Evolutionary conservation across 2,888 invertebrate species (phyloP), one percentile per base, ranked within the genome.

Genomic region (Drosophila nigricruria): DNA sequence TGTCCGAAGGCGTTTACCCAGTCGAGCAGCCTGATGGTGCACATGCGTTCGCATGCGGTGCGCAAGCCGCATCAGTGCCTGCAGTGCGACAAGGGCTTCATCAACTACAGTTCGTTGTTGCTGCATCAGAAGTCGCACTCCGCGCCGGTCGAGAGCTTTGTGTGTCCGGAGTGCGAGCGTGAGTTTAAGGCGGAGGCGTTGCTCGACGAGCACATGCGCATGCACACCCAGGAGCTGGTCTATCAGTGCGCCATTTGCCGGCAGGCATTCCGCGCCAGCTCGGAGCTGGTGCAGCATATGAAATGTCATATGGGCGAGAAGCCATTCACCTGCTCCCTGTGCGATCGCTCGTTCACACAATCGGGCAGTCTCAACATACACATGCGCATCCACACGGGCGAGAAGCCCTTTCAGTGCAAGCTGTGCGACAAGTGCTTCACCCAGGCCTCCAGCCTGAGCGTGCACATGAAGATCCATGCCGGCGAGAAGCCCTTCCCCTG

Each of bases 241-340:
- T 92, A 92, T 76, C 92, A 93, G 80, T 92, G 92, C 62, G 90
- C 92, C 36, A 92, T 93, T 71, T 93, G 93, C 57, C 89, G 91
- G 4, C 82, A 82, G 50, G 91, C 92, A 9, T 93, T 92, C 74
- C 90, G 92, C 27, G 91, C 91, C 74, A 92, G 93, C 25, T 92
- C 92, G n/a, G 92, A 93, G 76, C 73, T 93, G 57, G 93, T 93
- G 42, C 93, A 93, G 72, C 93, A 93, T 72, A 93, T 93, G 92
- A 93, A 93, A 66, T 90, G 90, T 23, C 93, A 93, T 61, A 92
- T 93, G 84, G 93, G 93, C 14, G 93, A 93, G 69, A 93, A 93
- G 62, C 93, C 93, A 0, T 93, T 93, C 59, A 92, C 92, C 49
- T 93, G 93, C 67, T 92, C 92, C 25, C 84, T 93, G 36, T 93